Evolutionary conservation across 2,888 invertebrate species (phyloP), one percentile per base, ranked within the genome.

Genomic region (Zootermopsis nevadensis): DNA sequence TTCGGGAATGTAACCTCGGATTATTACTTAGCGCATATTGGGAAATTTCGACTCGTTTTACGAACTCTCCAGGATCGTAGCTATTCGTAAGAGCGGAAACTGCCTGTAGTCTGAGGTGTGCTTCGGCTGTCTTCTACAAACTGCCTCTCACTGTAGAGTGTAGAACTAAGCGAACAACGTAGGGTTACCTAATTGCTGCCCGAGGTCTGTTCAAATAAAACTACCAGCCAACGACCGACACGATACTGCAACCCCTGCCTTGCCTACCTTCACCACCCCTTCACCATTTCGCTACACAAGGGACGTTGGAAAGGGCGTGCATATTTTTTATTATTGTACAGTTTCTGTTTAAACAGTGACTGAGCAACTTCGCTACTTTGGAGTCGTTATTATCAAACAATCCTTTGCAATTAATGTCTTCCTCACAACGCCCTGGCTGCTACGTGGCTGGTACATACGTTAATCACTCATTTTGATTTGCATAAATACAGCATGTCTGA

Each of bases 311-410:
- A 55, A 55, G 55, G 22, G 12, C 55, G 60, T 12, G 27, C 27
- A 60, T n/a, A 60, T 69, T 66, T 33, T 69, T 69, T 69, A 69
- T 69, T 69, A 69, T 69, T 33, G 19, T 27, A 66, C 80, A 35
- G 80, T 69, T 81, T 69, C 80, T 81, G 80, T 81, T 81, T 81
- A 81, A 81, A 81, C 69, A 81, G 35, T 42, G 30, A 42, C 27
- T 42, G 66, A 38, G 69, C 80, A 42, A 81, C 67, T 67, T 81
- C 67, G 80, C 69, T 81, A 81, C 67, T 69, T 8, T 24, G 15
- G 42, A 69, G 38, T 60, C 48, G 83, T 81, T 80, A 83, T 83
- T 83, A 83, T 35, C 81, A 83, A 83, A 83, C 83, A 83, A 83
- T 83, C 80, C 80, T 35, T 35, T 74, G 83, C 83, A 83, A 83